A percentile compares a stretch with the other conserved stretches of the same genome.
phyloP scores from a whole-genome alignment of 1,140 invertebrate genomes.

The Pemphigus obesinymphae region DNA sequence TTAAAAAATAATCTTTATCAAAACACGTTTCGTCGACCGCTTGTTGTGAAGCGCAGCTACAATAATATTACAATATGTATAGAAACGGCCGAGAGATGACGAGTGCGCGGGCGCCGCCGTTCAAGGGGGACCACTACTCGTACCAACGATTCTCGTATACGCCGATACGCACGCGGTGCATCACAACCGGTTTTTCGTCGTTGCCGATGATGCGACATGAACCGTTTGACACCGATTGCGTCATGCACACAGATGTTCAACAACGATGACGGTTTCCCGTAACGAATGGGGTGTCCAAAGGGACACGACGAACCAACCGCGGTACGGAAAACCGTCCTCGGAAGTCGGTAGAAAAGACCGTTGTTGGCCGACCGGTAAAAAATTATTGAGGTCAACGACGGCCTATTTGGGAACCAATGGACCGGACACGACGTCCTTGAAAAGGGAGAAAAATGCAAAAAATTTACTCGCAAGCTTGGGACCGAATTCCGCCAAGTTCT shows the following conservation, averaged over 20 bases:
- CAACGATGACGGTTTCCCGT: background rate
- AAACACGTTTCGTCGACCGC: background rate
- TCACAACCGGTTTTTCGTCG: background rate
- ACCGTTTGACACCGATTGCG: background rate
- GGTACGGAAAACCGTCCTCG: background rate
- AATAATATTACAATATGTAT: background rate
- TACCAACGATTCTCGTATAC: background rate
- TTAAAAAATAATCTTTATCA: background rate
- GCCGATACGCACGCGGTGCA: background rate
- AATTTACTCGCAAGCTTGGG: conserved; percentile 23
- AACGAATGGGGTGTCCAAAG: background rate
- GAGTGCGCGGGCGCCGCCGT: background rate
- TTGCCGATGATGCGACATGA: background rate
- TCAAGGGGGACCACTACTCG: background rate
- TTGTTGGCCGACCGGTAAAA: background rate
- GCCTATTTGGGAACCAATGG: conserved; percentile 14
- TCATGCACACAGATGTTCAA: background rate
- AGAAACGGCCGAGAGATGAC: background rate
- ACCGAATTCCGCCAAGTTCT: conserved; percentile 10
- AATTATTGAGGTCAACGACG: background rate
- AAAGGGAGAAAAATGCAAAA: background rate
- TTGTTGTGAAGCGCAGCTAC: background rate
- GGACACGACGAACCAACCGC: background rate
- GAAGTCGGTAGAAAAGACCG: background rate
- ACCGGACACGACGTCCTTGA: conserved; percentile 8